These are phyloP conservation scores for Simalia tracyae DNA, from an alignment of 2,797 vertebrate species.

Conservation along the genomic window DNA sequence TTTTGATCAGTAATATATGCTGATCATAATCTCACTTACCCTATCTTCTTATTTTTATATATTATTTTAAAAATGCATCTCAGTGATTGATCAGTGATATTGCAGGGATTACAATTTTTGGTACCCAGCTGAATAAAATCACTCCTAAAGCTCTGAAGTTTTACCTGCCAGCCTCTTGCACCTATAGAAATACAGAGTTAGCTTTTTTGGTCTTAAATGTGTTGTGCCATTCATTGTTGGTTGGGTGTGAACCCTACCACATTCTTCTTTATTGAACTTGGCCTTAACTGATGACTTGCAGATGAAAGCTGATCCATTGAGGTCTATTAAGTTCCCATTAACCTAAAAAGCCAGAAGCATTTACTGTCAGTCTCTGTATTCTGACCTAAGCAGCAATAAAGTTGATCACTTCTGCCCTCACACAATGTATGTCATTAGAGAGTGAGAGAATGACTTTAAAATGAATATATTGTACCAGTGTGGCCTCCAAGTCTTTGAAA, in stretches of 20 bases:
- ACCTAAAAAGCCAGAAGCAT: conserved; percentile 43
- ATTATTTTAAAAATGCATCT: not conserved
- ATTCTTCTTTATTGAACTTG: conserved; percentile 41
- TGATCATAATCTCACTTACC: conserved; percentile 12
- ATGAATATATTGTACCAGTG: conserved; percentile 23
- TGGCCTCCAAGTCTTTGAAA: conserved; percentile 40
- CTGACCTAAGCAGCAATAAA: conserved; percentile 41
- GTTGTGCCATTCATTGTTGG: conserved; percentile 41
- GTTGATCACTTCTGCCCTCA: conserved; percentile 44
- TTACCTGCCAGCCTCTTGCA: not conserved
- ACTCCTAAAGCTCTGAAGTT: conserved; percentile 17
- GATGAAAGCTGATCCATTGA: conserved; percentile 52
- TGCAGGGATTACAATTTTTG: not conserved
- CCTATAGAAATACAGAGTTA: conserved; percentile 6
- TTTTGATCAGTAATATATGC: not conserved
- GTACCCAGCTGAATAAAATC: not conserved
- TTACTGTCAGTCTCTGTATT: conserved; percentile 53
- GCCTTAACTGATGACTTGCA: conserved; percentile 44
- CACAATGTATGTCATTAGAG: conserved; percentile 44
- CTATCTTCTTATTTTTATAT: not conserved
- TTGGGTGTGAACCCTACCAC: conserved; percentile 9
- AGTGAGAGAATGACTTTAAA: conserved; percentile 58
- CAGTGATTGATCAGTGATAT: not conserved
- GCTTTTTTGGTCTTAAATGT: conserved; percentile 29
- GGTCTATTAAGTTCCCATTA: conserved; percentile 57